Evolutionary conservation across 2,113 vertebrate species (phyloP), one percentile per base, ranked within the genome.

Genomic region (Chascanopsetta lugubris): DNA sequence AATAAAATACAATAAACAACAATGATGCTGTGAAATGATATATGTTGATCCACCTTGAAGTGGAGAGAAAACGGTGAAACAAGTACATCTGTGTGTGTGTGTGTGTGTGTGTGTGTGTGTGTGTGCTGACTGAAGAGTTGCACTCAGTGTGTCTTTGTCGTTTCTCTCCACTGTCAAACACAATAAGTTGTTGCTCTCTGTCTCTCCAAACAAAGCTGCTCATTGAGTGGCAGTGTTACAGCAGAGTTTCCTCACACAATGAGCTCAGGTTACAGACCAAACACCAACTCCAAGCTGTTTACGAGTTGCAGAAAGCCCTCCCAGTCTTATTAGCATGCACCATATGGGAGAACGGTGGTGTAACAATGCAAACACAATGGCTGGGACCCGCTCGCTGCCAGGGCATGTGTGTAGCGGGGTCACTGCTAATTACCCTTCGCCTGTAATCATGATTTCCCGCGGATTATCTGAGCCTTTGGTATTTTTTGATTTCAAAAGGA

Each of bases 391-490:
- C 60, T 32, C 12, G 8, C 49, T 48, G 64, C 22, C 74, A 60
- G 65, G 25, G n/a, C n/a, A n/a, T n/a, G n/a, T 10, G 45, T 50
- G 47, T 11, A 55, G 27, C 46, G n/a, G 66, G 79, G 60, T 82
- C 76, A 51, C 11, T 1, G 61, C 53, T 64, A 72, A 78, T 82
- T 67, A 57, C 69, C 27, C 24, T 15, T n/a, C n/a, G n/a, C 4
- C 22, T 53, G 56, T 69, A 53, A 64, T 64, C 56, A 22, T 34
- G 60, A 65, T 74, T 50, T 50, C 29, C 25, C 25, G 18, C 25
- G 42, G 82, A 79, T 83, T 61, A 79, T 63, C 58, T 54, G 69
- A 62, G 13, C 65, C 59, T 70, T 50, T 72, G 61, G 53, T 57
- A 47, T 70, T 63, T 61, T 61, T 66, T 32, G 3, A 66, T 72